Percentiles rank a stretch among this genome's conserved stretches.
Evolutionary conservation across 92 coral and sea anemone species (phyloP).

Genomic region (Umimayanthus kanabou): DNA sequence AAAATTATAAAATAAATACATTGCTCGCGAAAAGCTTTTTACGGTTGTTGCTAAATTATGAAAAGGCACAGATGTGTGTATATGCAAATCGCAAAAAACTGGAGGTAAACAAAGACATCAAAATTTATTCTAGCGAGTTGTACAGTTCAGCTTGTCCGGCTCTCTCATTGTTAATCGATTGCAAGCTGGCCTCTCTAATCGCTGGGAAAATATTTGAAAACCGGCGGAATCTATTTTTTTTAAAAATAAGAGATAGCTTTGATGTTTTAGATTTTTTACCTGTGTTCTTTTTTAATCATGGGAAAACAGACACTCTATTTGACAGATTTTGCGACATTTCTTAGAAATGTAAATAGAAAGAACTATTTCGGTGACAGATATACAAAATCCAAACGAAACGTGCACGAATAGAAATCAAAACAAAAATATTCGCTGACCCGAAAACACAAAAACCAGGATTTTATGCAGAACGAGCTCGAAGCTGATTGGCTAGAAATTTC

Average conservation of each 20-base stretch:
- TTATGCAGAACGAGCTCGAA: slow-evolving; percentile 29
- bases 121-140: too few species aligned
- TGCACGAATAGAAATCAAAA: not conserved
- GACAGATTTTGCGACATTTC: not conserved
- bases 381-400: not conserved
- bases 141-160: not conserved
- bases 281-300: not conserved
- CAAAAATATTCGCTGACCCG: not conserved
- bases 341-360: too few species aligned
- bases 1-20: too few species aligned
- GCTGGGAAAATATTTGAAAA: not conserved
- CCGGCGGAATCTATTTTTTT: not conserved
- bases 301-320: not conserved
- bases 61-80: not conserved
- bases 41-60: not conserved
- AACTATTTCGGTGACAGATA: not conserved
- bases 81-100: not conserved
- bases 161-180: not conserved
- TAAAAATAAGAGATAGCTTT: not conserved
- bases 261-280: not conserved
- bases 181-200: not conserved
- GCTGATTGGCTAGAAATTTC: slow-evolving; percentile 66
- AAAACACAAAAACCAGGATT: slow-evolving; percentile 24
- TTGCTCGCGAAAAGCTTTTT: not conserved
- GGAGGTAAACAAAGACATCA: not conserved